These are phyloP conservation scores for Goniozus legneri DNA, from an alignment of 1,140 invertebrate species.

Conservation along the genomic window DNA sequence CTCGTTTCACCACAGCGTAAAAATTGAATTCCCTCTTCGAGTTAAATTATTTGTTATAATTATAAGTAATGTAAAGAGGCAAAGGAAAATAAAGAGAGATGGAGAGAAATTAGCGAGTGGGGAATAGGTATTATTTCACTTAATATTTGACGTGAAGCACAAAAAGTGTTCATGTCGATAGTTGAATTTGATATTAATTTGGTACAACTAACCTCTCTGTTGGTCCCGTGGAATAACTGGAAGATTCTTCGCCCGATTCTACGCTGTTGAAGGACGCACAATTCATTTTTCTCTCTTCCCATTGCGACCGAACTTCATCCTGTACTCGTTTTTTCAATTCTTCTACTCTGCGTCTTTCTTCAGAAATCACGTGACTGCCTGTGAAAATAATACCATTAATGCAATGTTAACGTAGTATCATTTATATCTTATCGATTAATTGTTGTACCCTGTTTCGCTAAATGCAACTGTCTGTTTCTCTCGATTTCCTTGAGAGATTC, in stretches of 20 bases:
- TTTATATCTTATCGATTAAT: background rate
- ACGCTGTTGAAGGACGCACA: slow-evolving; percentile 69
- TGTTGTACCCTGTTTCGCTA: slow-evolving; percentile 80
- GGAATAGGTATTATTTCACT: too few relatives aligned
- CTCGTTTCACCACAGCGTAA: too few relatives aligned
- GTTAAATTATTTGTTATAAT: too few relatives aligned
- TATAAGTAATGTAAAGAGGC: too few relatives aligned
- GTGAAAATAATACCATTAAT: slow-evolving; percentile 13
- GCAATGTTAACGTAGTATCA: too few relatives aligned
- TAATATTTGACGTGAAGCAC: too few relatives aligned
- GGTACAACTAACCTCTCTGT: slow-evolving; percentile 59
- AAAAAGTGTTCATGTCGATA: too few relatives aligned
- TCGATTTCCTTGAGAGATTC: slow-evolving; percentile 88
- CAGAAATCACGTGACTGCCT: slow-evolving; percentile 88
- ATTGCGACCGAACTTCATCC: slow-evolving; percentile 81
- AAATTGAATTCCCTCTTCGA: too few relatives aligned
- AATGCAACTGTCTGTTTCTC: slow-evolving; percentile 77
- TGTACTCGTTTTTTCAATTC: slow-evolving; percentile 83
- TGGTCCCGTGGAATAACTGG: slow-evolving; percentile 62
- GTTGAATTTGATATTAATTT: background rate
- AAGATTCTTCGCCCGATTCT: slow-evolving; percentile 64
- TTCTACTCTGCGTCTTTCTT: slow-evolving; percentile 80
- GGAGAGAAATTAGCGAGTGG: too few relatives aligned
- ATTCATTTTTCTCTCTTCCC: slow-evolving; percentile 73
- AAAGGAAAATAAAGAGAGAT: too few relatives aligned